Evolutionary conservation across 2,113 vertebrate genomes (phyloP), one percentile per base, ranked within the genome.

Genomic region (Myrmecophaga tridactyla): DNA sequence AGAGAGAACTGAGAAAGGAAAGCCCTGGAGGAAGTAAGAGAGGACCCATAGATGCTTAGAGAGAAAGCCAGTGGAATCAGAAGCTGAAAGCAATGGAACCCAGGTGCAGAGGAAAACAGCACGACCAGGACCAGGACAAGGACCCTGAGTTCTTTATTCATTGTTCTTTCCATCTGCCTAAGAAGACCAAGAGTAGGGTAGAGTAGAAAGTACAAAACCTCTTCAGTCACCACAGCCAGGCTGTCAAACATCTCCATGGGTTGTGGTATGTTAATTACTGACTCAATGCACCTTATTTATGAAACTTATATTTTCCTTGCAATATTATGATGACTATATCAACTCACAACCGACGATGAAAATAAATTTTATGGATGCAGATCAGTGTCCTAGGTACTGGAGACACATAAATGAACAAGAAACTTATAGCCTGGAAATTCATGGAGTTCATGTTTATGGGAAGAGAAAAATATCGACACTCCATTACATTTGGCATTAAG

Each of bases 391-490:
- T 67, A 39, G 3, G 12, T 41, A 25, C 0, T n/a, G 80, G 65
- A 62, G 62, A 53, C 29, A 23, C 29, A 31, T 9, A 25, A 73
- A 29, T 39, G 25, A 82, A 9, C 7, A 48, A 41, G 77, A 36
- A 43, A 10, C 18, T 72, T 70, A 13, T 31, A 65, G 82, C 29
- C 63, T 53, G n/a, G n/a, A n/a, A n/a, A n/a, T n/a, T 25, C 10
- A 12, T 14, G 13, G 69, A 36, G 4, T 6, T 56, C 53, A 18
- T 2, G 14, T 5, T 25, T 0, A n/a, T 6, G 39, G 48, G n/a
- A 39, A 56, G 53, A 53, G 53, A 15, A 48, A 48, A 48, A 56
- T 17, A 56, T 56, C 15, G 53, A 56, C 20, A 7, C 18, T 56
- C 53, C 53, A 20, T 56, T 56, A 56, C 18, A 18, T 18, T 56